Evolutionary conservation across 2,113 vertebrate genomes (phyloP).

Genomic region (Hydrolagus affinis): DNA sequence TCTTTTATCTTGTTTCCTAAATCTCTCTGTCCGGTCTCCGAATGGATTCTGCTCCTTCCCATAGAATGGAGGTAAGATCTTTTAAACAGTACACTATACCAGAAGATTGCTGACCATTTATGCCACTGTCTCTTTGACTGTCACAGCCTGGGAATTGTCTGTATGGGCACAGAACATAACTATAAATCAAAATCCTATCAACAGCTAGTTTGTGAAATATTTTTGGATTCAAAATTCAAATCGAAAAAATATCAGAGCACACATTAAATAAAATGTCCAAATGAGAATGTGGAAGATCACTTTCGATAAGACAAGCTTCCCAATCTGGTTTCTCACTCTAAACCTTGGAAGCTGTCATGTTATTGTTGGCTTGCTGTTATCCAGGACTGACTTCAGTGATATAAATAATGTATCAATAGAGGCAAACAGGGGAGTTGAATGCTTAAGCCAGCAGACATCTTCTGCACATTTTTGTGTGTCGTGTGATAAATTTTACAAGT

Average conservation of each 20-base stretch:
- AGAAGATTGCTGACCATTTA: conserved; percentile 41
- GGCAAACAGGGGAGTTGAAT: not conserved
- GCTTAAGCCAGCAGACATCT: not conserved
- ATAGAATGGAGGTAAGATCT: conserved; percentile 75
- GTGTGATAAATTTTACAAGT: not conserved
- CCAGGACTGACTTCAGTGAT: not conserved
- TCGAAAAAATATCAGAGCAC: not conserved
- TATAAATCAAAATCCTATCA: not conserved
- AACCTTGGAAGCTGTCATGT: not conserved
- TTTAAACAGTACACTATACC: conserved; percentile 37
- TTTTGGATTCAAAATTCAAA: not conserved
- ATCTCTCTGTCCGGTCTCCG: conserved; percentile 40
- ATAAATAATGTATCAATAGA: not conserved
- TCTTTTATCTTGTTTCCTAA: conserved; percentile 41
- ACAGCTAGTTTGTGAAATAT: not conserved
- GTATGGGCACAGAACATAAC: not conserved
- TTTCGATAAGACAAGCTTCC: not conserved
- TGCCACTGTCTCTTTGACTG: conserved; percentile 38
- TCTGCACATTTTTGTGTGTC: not conserved
- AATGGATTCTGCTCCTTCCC: conserved; percentile 43
- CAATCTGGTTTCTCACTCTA: not conserved
- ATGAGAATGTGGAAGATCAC: too few relatives aligned
- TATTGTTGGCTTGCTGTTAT: not conserved
- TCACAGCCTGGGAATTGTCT: not conserved
- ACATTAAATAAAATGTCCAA: not conserved